A percentile compares a stretch with the other conserved stretches of the same genome.
Evolutionary conservation across 1,140 invertebrate genomes (phyloP).

Genomic region (Atta texana): DNA sequence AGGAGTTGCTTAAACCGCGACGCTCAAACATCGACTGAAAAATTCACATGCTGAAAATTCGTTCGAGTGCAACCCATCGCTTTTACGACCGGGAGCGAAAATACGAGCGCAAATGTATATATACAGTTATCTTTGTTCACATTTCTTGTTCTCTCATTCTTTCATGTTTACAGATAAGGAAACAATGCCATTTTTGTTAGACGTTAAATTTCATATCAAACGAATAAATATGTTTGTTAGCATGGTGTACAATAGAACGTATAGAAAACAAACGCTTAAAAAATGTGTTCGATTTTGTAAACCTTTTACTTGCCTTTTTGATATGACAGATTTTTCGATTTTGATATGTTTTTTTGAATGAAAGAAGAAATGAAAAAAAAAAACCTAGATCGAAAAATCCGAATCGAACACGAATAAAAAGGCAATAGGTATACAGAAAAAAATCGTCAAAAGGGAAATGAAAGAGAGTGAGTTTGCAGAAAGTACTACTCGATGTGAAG

Average conservation of each 20-base stretch:
- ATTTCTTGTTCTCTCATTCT: too few species aligned
- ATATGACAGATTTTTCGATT: not conserved
- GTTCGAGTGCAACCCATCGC: conserved; percentile 19
- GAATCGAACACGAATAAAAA: not conserved
- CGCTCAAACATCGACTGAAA: conserved; percentile 39
- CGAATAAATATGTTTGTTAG: not conserved
- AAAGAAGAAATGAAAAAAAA: conserved; percentile 7
- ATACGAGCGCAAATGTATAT: not conserved
- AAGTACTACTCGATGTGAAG: conserved; percentile 43
- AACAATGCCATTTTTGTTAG: not conserved
- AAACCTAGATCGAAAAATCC: not conserved
- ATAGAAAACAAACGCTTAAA: not conserved
- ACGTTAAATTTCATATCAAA: not conserved
- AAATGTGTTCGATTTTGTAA: not conserved
- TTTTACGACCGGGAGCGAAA: conserved; percentile 36
- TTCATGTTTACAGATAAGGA: conserved; percentile 17
- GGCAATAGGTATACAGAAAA: not conserved
- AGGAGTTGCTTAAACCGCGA: conserved; percentile 37
- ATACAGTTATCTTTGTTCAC: conserved; percentile 7
- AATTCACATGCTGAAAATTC: conserved; percentile 42
- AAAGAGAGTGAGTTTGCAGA: not conserved
- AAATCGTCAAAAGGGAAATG: not conserved
- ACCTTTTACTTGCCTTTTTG: not conserved
- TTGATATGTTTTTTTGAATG: not conserved
- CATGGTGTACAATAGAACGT: not conserved